Evolutionary conservation across 2,888 invertebrate species (phyloP), one percentile per base, ranked within the genome.

Genomic region (Sylvicola fuscatus): DNA sequence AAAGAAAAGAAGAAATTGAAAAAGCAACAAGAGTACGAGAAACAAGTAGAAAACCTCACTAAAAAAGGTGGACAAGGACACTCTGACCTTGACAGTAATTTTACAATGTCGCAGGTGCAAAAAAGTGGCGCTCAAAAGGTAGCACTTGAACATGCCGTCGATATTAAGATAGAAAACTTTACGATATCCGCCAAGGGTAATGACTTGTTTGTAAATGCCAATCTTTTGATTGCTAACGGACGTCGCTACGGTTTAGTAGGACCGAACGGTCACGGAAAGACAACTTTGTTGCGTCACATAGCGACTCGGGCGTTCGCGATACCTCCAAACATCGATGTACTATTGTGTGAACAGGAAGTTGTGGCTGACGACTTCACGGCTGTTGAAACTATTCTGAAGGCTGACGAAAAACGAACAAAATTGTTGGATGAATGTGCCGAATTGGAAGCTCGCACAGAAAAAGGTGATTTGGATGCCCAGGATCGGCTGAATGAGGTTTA

Each of bases 221-320:
- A 76, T 54, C 62, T 99, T 26, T 62, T 87, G 35, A 93, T 99
- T 45, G 92, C 95, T 0, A 73, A 81, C 49, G 90, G 93, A 0
- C 70, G 97, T 32, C 72, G 90, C 46, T 99, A 99, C 58, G 98
- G 98, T 48, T 65, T 98, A 4, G 97, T 99, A 2, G 98, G 98
- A 15, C 98, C 98, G 1, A 98, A 98, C 57, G 98, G 89, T 1
- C 93, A 98, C 62, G 98, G 98, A 11, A 98, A 99, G 64, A 98
- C 98, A 0, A 99, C 98, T 0, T 58, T 98, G 16, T 60, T 98
- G 37, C 72, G 92, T 38, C 98, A 99, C 53, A 74, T 98, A 44
- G 84, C 89, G 0, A 76, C 79, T 37, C 68, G 89, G 44, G 84
- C 83, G 6, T 82, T 98, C 49, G 79, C 81, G 34, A 87, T 99